Conservation (phyloP, 2,888 invertebrate species). For the Sesamia inferens region DNA sequence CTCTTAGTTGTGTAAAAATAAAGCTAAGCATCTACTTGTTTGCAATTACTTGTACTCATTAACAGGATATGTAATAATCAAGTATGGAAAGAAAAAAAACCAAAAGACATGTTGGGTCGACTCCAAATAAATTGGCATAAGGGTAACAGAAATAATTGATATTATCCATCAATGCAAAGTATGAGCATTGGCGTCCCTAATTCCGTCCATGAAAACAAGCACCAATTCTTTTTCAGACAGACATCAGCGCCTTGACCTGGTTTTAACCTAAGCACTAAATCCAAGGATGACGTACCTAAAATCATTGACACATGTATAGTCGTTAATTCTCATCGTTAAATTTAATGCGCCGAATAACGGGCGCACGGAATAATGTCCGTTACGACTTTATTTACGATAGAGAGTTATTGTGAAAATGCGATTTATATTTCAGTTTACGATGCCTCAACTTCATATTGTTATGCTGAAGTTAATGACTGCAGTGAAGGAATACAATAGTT, state of each 20-base stretch:
- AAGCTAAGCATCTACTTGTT: background rate
- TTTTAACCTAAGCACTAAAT: slow-evolving; percentile 41
- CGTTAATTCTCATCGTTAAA: slow-evolving; percentile 64
- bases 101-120: too few relatives aligned
- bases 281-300: slow-evolving; percentile 55
- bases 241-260: background rate
- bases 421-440: slow-evolving; percentile 49
- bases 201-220: background rate
- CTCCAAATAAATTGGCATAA: background rate
- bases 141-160: too few relatives aligned
- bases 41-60: background rate
- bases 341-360: slow-evolving; percentile 52
- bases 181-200: background rate
- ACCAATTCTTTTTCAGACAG: background rate
- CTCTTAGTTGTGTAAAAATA: background rate
- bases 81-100: too few relatives aligned
- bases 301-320: slow-evolving; percentile 62
- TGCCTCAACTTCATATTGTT: slow-evolving; percentile 50
- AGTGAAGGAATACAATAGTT: slow-evolving; percentile 24
- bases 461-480: slow-evolving; percentile 53
- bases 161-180: background rate
- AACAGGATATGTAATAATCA: background rate
- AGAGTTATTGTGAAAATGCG: slow-evolving; percentile 47
- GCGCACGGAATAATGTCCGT: slow-evolving; percentile 27
- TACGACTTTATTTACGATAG: slow-evolving; percentile 56